Conservation (phyloP, 2,888 invertebrate genomes). For the Epinotia brunnichana region DNA sequence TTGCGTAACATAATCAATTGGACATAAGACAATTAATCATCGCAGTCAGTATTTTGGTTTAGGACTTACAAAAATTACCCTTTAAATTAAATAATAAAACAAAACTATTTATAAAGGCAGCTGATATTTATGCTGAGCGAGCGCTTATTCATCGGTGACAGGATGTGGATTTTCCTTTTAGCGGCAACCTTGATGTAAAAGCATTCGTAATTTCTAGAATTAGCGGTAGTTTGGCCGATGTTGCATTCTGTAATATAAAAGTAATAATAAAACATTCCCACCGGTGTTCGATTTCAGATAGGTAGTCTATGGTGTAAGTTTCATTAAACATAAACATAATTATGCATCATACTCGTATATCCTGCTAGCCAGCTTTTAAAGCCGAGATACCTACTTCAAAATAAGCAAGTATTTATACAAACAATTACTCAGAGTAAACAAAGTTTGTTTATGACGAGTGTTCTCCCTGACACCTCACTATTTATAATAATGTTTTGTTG, state of each 20-base stretch:
- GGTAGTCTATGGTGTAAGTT: constrained; percentile 11
- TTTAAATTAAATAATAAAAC: neutral
- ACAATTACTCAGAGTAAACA: neutral
- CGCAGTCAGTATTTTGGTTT: constrained; percentile 1
- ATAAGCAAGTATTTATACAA: constrained; percentile 1
- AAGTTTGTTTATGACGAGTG: constrained; percentile 10
- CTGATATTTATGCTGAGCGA: neutral
- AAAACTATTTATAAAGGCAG: neutral
- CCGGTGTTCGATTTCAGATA: constrained; percentile 16
- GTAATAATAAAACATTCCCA: constrained; percentile 11
- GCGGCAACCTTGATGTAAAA: constrained; percentile 69
- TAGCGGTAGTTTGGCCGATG: constrained; percentile 56
- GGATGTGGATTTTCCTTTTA: constrained; percentile 24
- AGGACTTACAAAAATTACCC: neutral
- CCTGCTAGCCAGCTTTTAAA: neutral
- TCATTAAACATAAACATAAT: constrained; percentile 11
- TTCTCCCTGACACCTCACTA: constrained; percentile 35
- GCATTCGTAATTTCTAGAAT: constrained; percentile 72
- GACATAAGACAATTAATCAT: neutral
- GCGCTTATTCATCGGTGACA: neutral
- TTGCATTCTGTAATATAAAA: constrained; percentile 24
- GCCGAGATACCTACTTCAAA: neutral
- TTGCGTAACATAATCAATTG: constrained; percentile 7
- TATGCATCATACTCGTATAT: constrained; percentile 11
- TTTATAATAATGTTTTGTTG: constrained; percentile 28